A percentile compares a stretch with the other conserved stretches of the same genome.
Evolutionary conservation across 2,797 vertebrate species (phyloP).

Genomic region (Pseudochaenichthys georgianus): DNA sequence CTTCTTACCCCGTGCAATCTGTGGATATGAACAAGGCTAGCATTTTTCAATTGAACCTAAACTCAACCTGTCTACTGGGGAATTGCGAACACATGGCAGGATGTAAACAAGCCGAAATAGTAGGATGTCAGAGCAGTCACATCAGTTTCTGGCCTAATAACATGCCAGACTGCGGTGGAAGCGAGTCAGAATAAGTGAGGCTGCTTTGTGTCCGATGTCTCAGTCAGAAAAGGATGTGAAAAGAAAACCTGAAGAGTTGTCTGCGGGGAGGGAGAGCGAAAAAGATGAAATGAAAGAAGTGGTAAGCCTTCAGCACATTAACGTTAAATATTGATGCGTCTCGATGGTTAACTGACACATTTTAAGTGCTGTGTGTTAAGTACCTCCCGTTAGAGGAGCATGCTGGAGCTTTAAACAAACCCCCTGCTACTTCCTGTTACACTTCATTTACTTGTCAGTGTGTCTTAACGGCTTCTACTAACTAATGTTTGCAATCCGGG

Average conservation of each 20-base stretch:
- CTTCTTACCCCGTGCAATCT: neutral
- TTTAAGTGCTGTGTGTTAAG: conserved; percentile 62
- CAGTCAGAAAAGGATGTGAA: conserved; percentile 10
- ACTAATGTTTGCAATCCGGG: conserved; percentile 19
- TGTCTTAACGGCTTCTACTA: neutral
- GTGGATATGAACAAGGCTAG: conserved; percentile 4
- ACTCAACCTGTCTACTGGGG: neutral
- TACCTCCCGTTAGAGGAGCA: conserved; percentile 33
- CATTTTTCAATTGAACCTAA: neutral
- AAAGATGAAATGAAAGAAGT: conserved; percentile 35
- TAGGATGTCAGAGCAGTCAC: conserved; percentile 22
- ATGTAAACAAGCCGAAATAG: conserved; percentile 24
- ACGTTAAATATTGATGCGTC: conserved; percentile 60
- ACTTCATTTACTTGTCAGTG: conserved; percentile 43
- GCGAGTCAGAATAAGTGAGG: neutral
- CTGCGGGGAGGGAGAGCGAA: conserved; percentile 33
- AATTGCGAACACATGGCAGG: neutral
- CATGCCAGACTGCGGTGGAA: conserved; percentile 4
- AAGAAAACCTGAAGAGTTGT: conserved; percentile 14
- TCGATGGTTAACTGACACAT: conserved; percentile 52
- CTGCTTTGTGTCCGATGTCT: conserved; percentile 22
- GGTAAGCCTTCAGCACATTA: conserved; percentile 22
- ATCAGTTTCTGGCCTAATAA: conserved; percentile 16
- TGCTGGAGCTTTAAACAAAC: conserved; percentile 27
- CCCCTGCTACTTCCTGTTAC: conserved; percentile 37